Base-by-base conservation (phyloP, 2,797 vertebrate species). In the Lates japonicus region DNA sequence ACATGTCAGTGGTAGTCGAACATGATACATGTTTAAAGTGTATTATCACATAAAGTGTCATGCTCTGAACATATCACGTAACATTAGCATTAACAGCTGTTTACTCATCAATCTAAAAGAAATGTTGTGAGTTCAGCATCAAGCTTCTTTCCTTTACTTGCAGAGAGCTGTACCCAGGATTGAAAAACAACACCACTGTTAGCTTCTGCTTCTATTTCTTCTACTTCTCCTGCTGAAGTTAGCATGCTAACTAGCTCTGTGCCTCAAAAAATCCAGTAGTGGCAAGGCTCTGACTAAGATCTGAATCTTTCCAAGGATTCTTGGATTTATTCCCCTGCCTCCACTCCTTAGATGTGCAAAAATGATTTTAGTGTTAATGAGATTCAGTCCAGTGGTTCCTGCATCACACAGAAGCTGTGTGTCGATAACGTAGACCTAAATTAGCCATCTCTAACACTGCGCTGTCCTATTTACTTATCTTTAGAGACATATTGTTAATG, bases 391-490 rank as follows among this genome's bases (percentile, higher is more conserved):
- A 19, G 17, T 12, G 4, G 70, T 46, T 12, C 19, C 37, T 52
- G n/a, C 33, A 37, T 59, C 52, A 41, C 52, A 60, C n/a, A 67
- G 33, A n/a, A 3, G 5, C 57, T 11, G 3, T 22, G 6, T 48
- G 16, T 19, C 14, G 20, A 64, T 22, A 1, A 52, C 19, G 14
- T 10, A 3, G 14, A 35, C 29, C n/a, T 52, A 17, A 65, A 67
- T 52, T 12, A 4, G 5, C 14, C 52, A 57, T 48, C 74, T 71
- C 16, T 31, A 14, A 3, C 20, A 20, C 39, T 19, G 3, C 5
- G 4, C 58, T 80, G 81, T 48, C 73, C 73, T 69, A 41, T 74
- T 81, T 79, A 31, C 46, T 19, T 80, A 75, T 83, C 80, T 82
- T 80, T 58, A 62, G 73, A 70, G 59, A 67, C 37, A 0, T 42